These are phyloP conservation scores for Drosophila ironensis DNA, from an alignment of 1,140 invertebrate species.

Conservation along the genomic window DNA sequence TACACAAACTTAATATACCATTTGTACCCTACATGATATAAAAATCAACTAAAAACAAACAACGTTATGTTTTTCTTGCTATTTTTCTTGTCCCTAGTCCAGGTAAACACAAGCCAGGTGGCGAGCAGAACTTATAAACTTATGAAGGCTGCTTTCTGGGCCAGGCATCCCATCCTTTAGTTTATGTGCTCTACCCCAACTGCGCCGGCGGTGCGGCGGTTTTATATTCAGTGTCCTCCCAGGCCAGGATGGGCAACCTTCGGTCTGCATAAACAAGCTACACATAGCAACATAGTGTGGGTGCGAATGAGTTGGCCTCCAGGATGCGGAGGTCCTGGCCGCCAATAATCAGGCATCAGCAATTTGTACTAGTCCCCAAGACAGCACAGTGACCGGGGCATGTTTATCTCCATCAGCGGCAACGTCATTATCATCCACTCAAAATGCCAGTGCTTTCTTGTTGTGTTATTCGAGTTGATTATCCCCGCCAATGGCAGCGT, in stretches of 20 bases:
- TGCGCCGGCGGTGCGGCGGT: slow-evolving; percentile 5
- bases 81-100: not conserved
- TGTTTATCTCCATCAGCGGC: slow-evolving; percentile 29
- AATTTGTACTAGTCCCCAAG: slow-evolving; percentile 54
- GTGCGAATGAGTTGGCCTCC: slow-evolving; percentile 14
- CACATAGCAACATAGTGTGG: too few relatives aligned
- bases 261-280: slow-evolving; percentile 38
- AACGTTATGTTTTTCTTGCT: too few relatives aligned
- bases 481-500: slow-evolving; percentile 39
- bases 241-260: slow-evolving; percentile 11
- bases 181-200: slow-evolving; percentile 1
- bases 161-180: slow-evolving; percentile 9
- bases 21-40: too few relatives aligned
- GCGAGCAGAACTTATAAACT: too few relatives aligned
- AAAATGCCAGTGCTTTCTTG: slow-evolving; percentile 29
- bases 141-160: slow-evolving; percentile 15
- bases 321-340: slow-evolving; percentile 32
- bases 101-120: too few relatives aligned
- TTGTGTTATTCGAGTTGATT: slow-evolving; percentile 56
- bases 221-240: not conserved
- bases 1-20: too few relatives aligned
- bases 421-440: slow-evolving; percentile 47
- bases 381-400: slow-evolving; percentile 33
- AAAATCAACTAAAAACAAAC: not conserved
- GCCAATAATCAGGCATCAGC: slow-evolving; percentile 48